Conservation (phyloP, 1,140 invertebrate genomes). For the Macrosteles quadrilineatus region DNA sequence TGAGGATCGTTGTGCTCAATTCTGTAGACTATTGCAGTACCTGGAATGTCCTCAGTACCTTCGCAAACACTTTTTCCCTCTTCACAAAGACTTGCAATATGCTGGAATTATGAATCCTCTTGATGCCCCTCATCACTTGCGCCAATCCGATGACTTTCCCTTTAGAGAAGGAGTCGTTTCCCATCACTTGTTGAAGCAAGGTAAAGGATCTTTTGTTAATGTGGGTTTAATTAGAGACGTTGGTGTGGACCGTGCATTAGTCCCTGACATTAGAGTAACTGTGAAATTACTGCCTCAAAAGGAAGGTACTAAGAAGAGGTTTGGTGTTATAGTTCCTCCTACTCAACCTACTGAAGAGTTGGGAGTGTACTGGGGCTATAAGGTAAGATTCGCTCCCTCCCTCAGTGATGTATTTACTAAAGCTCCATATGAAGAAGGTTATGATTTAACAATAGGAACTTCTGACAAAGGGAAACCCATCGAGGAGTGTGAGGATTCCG, state of each 20-base stretch:
- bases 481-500: slow-evolving; percentile 61
- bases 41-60: slow-evolving; percentile 97
- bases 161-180: slow-evolving; percentile 83
- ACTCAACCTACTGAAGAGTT: slow-evolving; percentile 70
- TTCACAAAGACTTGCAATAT: slow-evolving; percentile 82
- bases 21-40: slow-evolving; percentile 90
- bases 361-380: slow-evolving; percentile 96
- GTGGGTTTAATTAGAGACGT: slow-evolving; percentile 83
- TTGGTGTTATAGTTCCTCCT: slow-evolving; percentile 78
- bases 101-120: slow-evolving; percentile 88
- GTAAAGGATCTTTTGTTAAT: slow-evolving; percentile 80
- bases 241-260: slow-evolving; percentile 74
- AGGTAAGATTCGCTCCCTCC: slow-evolving; percentile 79
- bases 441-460: slow-evolving; percentile 81
- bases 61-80: slow-evolving; percentile 88
- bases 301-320: slow-evolving; percentile 62
- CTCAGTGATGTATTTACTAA: slow-evolving; percentile 85
- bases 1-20: slow-evolving; percentile 67
- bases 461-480: slow-evolving; percentile 84
- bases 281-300: slow-evolving; percentile 67
- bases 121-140: slow-evolving; percentile 91
- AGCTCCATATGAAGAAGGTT: slow-evolving; percentile 77
- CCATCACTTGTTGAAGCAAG: slow-evolving; percentile 72
- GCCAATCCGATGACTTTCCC: slow-evolving; percentile 70
- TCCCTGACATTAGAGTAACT: slow-evolving; percentile 83